Evolutionary conservation across 2,888 invertebrate genomes (phyloP).

Genomic region (Dendrolimus pini): DNA sequence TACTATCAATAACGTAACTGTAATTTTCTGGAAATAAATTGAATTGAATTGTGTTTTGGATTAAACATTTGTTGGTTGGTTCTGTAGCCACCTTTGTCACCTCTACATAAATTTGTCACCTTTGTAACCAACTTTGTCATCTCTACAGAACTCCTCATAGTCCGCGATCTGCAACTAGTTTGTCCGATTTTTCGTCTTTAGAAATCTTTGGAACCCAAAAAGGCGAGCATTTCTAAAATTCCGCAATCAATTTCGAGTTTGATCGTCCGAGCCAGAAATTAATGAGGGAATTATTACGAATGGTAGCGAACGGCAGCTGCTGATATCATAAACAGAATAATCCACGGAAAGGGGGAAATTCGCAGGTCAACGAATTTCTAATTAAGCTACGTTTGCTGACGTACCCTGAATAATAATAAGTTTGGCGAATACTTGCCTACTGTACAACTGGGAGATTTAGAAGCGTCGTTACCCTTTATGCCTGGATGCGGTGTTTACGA

Average conservation of each 20-base stretch:
- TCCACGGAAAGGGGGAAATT: constrained; percentile 26
- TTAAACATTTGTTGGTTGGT: no score
- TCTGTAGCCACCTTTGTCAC: no score
- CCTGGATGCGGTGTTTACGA: neutral
- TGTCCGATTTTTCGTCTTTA: no score
- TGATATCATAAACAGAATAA: constrained; percentile 38
- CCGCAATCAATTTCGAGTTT: constrained; percentile 26
- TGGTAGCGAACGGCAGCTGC: constrained; percentile 29
- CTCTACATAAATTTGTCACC: no score
- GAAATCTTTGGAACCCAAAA: no score
- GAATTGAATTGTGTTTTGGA: no score
- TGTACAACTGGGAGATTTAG: neutral
- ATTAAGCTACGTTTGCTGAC: constrained; percentile 35
- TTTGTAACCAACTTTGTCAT: no score
- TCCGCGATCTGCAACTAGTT: no score
- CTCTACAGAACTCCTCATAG: no score
- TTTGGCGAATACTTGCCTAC: constrained; percentile 5
- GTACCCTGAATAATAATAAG: constrained; percentile 28
- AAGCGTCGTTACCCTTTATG: neutral
- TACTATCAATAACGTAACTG: no score
- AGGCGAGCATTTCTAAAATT: constrained; percentile 4
- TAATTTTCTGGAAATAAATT: no score
- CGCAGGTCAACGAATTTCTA: constrained; percentile 43
- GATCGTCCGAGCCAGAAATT: constrained; percentile 27
- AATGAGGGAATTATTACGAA: constrained; percentile 31